Percentiles rank a stretch among this genome's conserved stretches.
Evolutionary conservation across 2,888 invertebrate species (phyloP).

Genomic region (Crematogaster levior): DNA sequence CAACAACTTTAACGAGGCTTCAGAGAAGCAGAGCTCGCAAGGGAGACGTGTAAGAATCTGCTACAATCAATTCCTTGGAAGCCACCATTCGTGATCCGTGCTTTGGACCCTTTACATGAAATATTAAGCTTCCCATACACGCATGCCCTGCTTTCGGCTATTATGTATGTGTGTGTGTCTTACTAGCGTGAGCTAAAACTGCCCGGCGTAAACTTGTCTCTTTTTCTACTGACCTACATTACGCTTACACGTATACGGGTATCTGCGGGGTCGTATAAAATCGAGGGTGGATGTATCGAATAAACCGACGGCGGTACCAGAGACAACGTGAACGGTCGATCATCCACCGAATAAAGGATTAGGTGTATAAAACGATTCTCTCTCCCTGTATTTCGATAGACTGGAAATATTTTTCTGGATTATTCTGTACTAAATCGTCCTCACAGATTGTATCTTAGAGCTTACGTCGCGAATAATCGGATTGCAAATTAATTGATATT

Average conservation of each 20-base stretch:
- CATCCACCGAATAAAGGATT: constrained; percentile 35
- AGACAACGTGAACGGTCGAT: constrained; percentile 39
- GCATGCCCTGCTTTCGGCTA: constrained; percentile 48
- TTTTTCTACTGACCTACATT: constrained; percentile 66
- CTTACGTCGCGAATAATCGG: background rate
- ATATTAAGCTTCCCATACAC: constrained; percentile 67
- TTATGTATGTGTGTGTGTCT: constrained; percentile 43
- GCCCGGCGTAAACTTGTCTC: constrained; percentile 35
- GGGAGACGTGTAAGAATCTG: constrained; percentile 73
- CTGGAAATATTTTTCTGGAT: constrained; percentile 21
- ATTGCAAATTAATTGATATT: constrained; percentile 38
- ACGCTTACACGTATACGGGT: constrained; percentile 42
- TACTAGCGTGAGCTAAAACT: constrained; percentile 19
- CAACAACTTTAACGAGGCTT: constrained; percentile 60
- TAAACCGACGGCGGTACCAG: constrained; percentile 21
- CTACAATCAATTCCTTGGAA: constrained; percentile 73
- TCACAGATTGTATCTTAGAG: constrained; percentile 8
- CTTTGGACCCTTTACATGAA: constrained; percentile 68
- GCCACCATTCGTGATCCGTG: constrained; percentile 68
- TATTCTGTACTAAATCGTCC: constrained; percentile 8
- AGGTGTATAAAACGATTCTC: constrained; percentile 16
- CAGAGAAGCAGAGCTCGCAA: constrained; percentile 48
- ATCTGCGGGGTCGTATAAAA: constrained; percentile 50
- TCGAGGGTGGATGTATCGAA: constrained; percentile 52
- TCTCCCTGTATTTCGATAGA: constrained; percentile 5